Evolutionary conservation across 2,797 vertebrate species (phyloP), one percentile per base, ranked within the genome.

Genomic region (Esox masquinongy): DNA sequence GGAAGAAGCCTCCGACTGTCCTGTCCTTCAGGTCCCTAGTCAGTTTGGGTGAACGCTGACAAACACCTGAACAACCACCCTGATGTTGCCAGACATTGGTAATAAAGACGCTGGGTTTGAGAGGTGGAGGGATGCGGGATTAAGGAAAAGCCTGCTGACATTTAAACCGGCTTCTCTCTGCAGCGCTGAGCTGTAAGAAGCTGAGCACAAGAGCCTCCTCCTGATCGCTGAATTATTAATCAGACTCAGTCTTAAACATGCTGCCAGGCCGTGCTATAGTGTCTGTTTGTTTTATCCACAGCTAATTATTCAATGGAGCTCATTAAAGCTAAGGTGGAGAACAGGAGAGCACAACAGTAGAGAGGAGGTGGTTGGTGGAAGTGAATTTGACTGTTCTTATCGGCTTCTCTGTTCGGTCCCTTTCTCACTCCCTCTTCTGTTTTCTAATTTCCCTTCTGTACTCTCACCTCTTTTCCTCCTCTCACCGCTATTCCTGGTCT

Each of bases 161-260:
- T 92, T 91, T 83, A 73, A 72, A 73, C 59, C 22, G 9, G 68
- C 79, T 80, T 76, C 80, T 72, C 74, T 79, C 74, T 24, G 64
- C 73, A 7, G 19, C 11, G 75, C 87, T 64, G 34, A 70, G 84
- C 43, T 47, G 82, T 70, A 70, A 1, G 56, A 36, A 80, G 77
- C 64, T 36, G 70, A 78, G 15, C 68, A 67, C 70, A 86, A 84
- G 77, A 81, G 80, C 81, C 78, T 69, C 83, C 78, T 84, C 85
- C 78, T 90, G 83, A 88, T 61, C n/a, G 14, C 2, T 91, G 88
- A 92, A 93, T 92, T 91, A 93, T 91, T 93, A 92, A 92, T 83
- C 72, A 1, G 74, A 36, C 61, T 85, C 56, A 1, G 56, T 24
- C 83, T 87, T 85, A 86, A 88, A 87, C 74, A 79, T 87, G 84